Evolutionary conservation across 2,797 vertebrate genomes (phyloP).

Genomic region (Diglossa cyanea): DNA sequence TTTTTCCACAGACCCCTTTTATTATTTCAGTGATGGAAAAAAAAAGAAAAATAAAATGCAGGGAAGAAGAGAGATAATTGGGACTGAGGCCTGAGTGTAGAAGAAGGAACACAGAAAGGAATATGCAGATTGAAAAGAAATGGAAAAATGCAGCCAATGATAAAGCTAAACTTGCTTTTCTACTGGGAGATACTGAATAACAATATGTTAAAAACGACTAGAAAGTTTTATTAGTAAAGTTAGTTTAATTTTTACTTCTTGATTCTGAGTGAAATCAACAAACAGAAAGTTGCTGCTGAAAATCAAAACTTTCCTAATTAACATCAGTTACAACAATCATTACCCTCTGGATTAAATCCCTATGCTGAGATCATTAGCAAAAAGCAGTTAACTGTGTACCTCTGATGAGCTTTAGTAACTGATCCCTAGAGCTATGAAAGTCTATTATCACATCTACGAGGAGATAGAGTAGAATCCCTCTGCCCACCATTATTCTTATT

Average conservation of each 20-base stretch:
- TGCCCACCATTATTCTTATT: neutral
- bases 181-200: neutral
- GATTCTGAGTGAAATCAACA: neutral
- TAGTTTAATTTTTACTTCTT: neutral
- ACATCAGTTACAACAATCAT: neutral
- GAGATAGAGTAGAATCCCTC: neutral
- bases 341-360: neutral
- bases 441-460: neutral
- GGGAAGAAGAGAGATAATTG: neutral
- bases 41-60: constrained; percentile 14
- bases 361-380: neutral
- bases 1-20: neutral
- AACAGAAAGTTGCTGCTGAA: neutral
- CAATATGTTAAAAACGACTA: neutral
- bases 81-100: neutral
- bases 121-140: neutral
- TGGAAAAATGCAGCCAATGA: neutral
- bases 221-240: neutral
- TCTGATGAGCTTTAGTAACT: neutral
- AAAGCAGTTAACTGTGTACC: neutral
- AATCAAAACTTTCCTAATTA: neutral
- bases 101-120: neutral
- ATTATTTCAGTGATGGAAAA: neutral
- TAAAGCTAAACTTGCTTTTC: neutral
- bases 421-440: neutral